phyloP scores from a whole-genome alignment of 2,113 vertebrate species.

The Phasianus colchicus region DNA sequence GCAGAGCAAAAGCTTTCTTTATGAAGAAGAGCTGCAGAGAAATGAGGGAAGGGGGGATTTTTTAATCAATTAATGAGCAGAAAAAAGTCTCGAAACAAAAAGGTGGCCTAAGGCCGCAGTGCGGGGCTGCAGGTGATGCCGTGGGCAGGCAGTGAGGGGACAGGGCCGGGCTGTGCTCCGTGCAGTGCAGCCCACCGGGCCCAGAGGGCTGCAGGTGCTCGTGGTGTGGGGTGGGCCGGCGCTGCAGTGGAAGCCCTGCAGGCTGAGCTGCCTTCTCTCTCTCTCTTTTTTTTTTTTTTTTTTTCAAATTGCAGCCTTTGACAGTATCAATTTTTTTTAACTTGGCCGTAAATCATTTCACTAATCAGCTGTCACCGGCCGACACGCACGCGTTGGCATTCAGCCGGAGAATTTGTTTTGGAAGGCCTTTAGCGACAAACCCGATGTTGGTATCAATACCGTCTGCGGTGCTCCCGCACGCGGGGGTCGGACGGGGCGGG shows the following conservation, averaged over 20 bases:
- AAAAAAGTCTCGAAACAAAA: constrained; percentile 66
- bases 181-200: constrained; percentile 81
- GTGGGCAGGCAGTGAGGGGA: constrained; percentile 72
- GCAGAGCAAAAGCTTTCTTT: constrained; percentile 74
- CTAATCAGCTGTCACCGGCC: constrained; percentile 81
- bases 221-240: constrained; percentile 65
- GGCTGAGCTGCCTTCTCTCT: constrained; percentile 83
- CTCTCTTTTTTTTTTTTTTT: constrained; percentile 34
- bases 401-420: constrained; percentile 77
- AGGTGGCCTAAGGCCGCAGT: constrained; percentile 43
- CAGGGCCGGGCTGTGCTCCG: not conserved
- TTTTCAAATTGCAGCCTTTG: constrained; percentile 73
- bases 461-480: constrained; percentile 6
- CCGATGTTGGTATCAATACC: constrained; percentile 75
- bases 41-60: constrained; percentile 44
- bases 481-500: not conserved
- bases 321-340: constrained; percentile 62
- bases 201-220: constrained; percentile 84
- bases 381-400: constrained; percentile 83
- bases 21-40: constrained; percentile 59
- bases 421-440: constrained; percentile 72
- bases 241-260: constrained; percentile 53
- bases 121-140: constrained; percentile 65
- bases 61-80: constrained; percentile 80
- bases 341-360: constrained; percentile 76